A percentile compares a stretch with the other conserved stretches of the same genome.
phyloP scores from a whole-genome alignment of 2,888 invertebrate species.

The Cheilosia impressa region DNA sequence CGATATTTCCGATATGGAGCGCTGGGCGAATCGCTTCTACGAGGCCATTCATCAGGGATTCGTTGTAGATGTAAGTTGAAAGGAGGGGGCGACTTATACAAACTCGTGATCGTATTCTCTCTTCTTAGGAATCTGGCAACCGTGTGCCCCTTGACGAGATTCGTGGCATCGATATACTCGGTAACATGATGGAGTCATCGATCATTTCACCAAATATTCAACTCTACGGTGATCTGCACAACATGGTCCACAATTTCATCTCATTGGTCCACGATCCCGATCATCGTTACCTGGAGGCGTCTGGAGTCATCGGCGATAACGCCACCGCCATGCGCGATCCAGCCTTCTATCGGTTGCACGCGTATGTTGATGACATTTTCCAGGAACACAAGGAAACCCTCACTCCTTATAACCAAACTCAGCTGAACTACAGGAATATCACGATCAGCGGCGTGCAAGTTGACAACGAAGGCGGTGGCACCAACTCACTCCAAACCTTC shows the following conservation, averaged over 20 bases:
- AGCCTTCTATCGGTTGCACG: slow-evolving; percentile 92
- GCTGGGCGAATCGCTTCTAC: slow-evolving; percentile 89
- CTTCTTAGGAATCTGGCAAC: slow-evolving; percentile 85
- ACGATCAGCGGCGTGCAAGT: slow-evolving; percentile 85
- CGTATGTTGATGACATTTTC: slow-evolving; percentile 90
- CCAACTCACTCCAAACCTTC: slow-evolving; percentile 87
- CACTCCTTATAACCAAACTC: slow-evolving; percentile 85
- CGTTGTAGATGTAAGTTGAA: slow-evolving; percentile 81
- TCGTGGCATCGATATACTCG: slow-evolving; percentile 89
- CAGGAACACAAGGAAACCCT: slow-evolving; percentile 88
- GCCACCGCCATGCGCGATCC: slow-evolving; percentile 93
- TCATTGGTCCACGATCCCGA: slow-evolving; percentile 91
- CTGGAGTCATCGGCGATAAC: slow-evolving; percentile 91
- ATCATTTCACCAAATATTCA: slow-evolving; percentile 87
- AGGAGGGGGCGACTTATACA: no score
- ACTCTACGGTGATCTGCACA: slow-evolving; percentile 91
- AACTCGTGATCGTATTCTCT: neutral
- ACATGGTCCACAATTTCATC: slow-evolving; percentile 91
- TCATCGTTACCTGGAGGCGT: slow-evolving; percentile 87
- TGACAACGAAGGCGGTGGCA: slow-evolving; percentile 83
- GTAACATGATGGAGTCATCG: slow-evolving; percentile 90
- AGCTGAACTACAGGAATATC: slow-evolving; percentile 82
- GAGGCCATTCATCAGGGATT: slow-evolving; percentile 87
- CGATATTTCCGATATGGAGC: slow-evolving; percentile 88
- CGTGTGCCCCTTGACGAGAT: slow-evolving; percentile 86